Evolutionary conservation across 1,140 invertebrate genomes (phyloP), one percentile per base, ranked within the genome.

Genomic region (Wasmannia auropunctata): DNA sequence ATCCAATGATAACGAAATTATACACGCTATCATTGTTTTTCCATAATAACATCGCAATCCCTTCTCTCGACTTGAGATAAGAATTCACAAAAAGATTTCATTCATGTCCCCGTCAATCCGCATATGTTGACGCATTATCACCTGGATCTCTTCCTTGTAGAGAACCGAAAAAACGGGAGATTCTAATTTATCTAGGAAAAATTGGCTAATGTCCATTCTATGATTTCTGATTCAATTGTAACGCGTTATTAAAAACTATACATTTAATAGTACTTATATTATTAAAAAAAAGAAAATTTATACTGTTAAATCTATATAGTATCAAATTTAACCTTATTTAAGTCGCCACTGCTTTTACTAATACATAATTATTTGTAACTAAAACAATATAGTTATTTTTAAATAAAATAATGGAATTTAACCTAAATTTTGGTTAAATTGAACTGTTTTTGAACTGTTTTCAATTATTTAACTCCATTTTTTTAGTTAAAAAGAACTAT

Each of bases 1-100:
- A 43, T 63, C 31, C 46, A 34, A 79, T 65, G 72, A 70, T 54
- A 37, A 46, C 46, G 51, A 37, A 86, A 86, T 72, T 49, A 37
- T 75, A 85, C 25, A 58, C 25, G 28, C 11, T 19, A 22, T 85
- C 25, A 40, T 11, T 19, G 34, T 43, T 84, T 63, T 28, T 34
- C 28, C 14, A 19, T 69, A 79, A 79, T 54, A 81, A 72, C 28
- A 19, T 19, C 4, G 34, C 11, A 56, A 81, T 43, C 14, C 40
- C 3, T 31, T 31, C 16, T n/a, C 3, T n/a, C 10, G 6, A 1
- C 2, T 19, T 62, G 7, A 19, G 1, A 51, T n/a, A 3, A 40
- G 8, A 7, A 43, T 22, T 54, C 6, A 28, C 37, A 51, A 79
- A 43, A 60, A 70, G 14, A 46, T 49, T 22, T n/a, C 34, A 60